Evolutionary conservation across 2,113 vertebrate genomes (phyloP).

Genomic region (Aphyosemion australe): DNA sequence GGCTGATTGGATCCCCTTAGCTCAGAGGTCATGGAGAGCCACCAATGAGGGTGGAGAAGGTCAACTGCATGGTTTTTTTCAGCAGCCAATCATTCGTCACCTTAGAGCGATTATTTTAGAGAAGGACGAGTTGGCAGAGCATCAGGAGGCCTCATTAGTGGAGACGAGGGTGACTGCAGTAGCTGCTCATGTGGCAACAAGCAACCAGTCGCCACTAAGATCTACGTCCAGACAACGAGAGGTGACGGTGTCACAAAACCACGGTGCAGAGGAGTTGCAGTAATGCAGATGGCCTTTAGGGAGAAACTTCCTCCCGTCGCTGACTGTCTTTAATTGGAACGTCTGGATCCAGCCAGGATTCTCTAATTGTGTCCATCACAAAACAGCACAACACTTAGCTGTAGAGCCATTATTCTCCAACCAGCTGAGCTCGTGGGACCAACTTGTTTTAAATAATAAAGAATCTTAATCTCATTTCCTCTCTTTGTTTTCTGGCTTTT

Average conservation of each 20-base stretch:
- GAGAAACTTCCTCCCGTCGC: slow-evolving; percentile 10
- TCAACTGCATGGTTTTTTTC: slow-evolving; percentile 23
- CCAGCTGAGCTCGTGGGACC: neutral
- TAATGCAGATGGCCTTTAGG: neutral
- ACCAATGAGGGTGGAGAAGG: slow-evolving; percentile 21
- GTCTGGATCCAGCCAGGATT: slow-evolving; percentile 1
- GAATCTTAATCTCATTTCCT: no score
- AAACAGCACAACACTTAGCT: neutral
- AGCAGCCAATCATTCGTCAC: slow-evolving; percentile 23
- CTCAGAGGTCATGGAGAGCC: neutral
- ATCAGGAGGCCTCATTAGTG: slow-evolving; percentile 57
- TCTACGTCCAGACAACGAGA: neutral
- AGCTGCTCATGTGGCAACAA: neutral
- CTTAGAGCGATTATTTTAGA: slow-evolving; percentile 4
- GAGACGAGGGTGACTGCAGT: neutral
- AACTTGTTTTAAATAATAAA: no score
- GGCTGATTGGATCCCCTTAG: slow-evolving; percentile 5
- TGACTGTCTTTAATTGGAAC: slow-evolving; percentile 36
- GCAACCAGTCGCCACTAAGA: neutral
- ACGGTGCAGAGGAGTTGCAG: slow-evolving; percentile 1
- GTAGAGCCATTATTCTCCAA: neutral
- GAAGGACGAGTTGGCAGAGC: neutral
- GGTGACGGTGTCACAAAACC: slow-evolving; percentile 4
- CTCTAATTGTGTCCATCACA: neutral
- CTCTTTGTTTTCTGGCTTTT: neutral